Conservation (phyloP, 2,113 vertebrate genomes). For the Rhinoptilus africanus region DNA sequence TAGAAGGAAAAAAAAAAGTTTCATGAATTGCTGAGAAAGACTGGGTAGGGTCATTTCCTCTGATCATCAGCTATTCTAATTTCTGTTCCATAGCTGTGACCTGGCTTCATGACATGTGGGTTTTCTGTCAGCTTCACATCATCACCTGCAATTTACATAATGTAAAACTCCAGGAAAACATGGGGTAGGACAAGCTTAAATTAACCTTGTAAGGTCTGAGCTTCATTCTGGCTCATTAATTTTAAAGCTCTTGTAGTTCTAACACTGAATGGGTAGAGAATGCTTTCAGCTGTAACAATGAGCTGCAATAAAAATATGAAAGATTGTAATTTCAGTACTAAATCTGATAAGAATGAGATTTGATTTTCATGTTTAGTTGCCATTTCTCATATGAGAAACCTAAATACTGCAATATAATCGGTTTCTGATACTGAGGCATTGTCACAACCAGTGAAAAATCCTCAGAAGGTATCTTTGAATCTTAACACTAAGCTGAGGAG, state of each 20-base stretch:
- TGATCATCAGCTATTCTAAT: constrained; percentile 19
- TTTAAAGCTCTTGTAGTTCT: neutral
- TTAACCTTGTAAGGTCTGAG: neutral
- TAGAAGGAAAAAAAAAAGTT: neutral
- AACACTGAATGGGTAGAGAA: neutral
- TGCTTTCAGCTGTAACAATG: neutral
- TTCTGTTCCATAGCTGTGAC: neutral
- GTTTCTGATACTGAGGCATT: neutral
- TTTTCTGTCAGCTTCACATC: constrained; percentile 17
- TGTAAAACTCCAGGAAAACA: constrained; percentile 38
- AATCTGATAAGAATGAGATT: neutral
- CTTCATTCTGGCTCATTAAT: constrained; percentile 19
- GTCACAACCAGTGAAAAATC: neutral
- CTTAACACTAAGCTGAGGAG: neutral
- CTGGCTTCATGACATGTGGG: neutral
- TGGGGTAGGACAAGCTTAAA: neutral
- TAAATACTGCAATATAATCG: neutral
- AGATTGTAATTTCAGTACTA: neutral
- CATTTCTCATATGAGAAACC: neutral
- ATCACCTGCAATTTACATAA: constrained; percentile 23
- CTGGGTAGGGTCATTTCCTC: neutral
- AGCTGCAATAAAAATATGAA: neutral
- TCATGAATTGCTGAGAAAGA: neutral
- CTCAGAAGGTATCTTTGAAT: neutral
- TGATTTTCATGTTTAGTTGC: neutral